A percentile compares a stretch with the other conserved stretches of the same genome.
These are phyloP conservation scores for Diceros bicornis DNA, from an alignment of 2,797 vertebrate genomes.

Conservation along the genomic window DNA sequence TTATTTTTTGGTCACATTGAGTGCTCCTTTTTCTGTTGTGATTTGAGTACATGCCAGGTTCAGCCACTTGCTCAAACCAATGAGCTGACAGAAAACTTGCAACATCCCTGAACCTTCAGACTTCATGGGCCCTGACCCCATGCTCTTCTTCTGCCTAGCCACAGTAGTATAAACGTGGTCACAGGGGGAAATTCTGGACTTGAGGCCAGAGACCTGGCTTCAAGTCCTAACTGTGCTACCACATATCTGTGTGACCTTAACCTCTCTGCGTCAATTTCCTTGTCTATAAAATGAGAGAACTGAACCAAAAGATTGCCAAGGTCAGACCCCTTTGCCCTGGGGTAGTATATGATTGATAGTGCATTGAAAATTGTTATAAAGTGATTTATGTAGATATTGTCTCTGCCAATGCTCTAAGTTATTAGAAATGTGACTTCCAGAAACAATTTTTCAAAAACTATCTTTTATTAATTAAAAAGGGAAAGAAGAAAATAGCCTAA, in stretches of 20 bases:
- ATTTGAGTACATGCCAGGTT: conserved; percentile 24
- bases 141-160: background rate
- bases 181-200: accelerated
- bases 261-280: background rate
- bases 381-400: background rate
- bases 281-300: background rate
- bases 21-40: background rate
- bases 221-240: background rate
- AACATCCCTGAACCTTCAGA: background rate
- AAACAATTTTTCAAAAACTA: conserved; percentile 2
- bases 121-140: accelerated
- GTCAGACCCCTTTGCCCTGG: background rate
- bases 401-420: background rate
- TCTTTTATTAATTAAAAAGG: conserved; percentile 33
- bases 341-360: background rate
- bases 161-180: background rate
- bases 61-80: background rate
- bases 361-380: conserved; percentile 38
- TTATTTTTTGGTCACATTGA: background rate
- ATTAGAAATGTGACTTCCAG: background rate
- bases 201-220: background rate
- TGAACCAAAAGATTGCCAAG: background rate
- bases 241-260: background rate
- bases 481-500: background rate
- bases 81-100: background rate